Percentiles rank a stretch among this genome's conserved stretches.
Conservation (phyloP, 2,113 vertebrate genomes). For the Erythrocebus patas region DNA sequence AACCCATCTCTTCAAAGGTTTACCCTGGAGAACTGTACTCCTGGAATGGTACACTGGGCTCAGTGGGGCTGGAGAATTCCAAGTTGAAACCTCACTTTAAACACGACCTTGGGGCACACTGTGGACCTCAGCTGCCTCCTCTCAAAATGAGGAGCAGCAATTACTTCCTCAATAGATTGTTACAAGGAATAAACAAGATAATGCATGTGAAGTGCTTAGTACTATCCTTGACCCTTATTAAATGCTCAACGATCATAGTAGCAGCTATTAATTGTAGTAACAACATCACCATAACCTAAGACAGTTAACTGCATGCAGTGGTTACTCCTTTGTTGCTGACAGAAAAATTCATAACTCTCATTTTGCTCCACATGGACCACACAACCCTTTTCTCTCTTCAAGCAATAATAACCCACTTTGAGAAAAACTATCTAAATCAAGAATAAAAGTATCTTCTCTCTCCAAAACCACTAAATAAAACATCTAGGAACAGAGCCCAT, state of each 20-base stretch:
- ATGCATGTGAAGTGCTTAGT: neutral
- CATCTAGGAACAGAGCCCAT: neutral
- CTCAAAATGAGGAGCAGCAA: conserved; percentile 40
- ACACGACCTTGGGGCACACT: neutral
- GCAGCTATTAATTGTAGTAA: neutral
- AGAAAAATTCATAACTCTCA: neutral
- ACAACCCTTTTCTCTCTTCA: neutral
- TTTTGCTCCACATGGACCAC: neutral
- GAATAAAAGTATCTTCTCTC: conserved; percentile 32
- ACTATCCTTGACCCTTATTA: conserved; percentile 24
- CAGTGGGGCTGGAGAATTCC: neutral
- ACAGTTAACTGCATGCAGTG: neutral
- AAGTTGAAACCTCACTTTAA: neutral
- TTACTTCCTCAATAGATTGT: neutral
- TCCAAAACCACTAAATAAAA: conserved; percentile 18
- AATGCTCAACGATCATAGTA: conserved; percentile 19
- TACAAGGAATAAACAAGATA: conserved; percentile 23
- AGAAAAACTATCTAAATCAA: conserved; percentile 36
- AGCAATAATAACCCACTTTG: conserved; percentile 2
- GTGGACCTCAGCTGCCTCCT: conserved; percentile 1
- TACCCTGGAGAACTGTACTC: neutral
- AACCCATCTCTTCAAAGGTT: neutral
- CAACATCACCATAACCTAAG: neutral
- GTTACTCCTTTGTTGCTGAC: neutral
- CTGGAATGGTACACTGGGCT: neutral